A percentile compares a stretch with the other conserved stretches of the same genome.
These are phyloP conservation scores for Gonocerus acuteangulatus DNA, from an alignment of 2,888 invertebrate genomes.

Conservation along the genomic window DNA sequence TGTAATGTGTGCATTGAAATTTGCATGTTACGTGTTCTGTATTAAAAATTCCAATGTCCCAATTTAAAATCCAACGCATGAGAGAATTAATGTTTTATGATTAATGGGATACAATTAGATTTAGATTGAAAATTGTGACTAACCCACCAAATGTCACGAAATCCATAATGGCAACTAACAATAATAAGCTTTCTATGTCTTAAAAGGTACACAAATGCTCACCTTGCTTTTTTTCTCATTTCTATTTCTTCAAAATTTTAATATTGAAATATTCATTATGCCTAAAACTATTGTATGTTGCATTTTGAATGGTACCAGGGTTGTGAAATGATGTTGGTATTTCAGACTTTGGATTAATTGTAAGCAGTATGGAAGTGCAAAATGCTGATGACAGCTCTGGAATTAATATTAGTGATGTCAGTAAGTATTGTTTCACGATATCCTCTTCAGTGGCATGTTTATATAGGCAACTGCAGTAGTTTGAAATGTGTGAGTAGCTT, in stretches of 20 bases:
- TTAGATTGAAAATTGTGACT: no score
- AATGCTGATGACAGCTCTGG: slow-evolving; percentile 42
- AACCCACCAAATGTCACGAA: no score
- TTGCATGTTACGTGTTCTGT: slow-evolving; percentile 3
- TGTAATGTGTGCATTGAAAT: slow-evolving; percentile 9
- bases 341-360: slow-evolving; percentile 34
- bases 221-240: no score
- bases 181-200: no score
- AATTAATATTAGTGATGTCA: slow-evolving; percentile 70
- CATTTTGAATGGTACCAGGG: slow-evolving; percentile 2
- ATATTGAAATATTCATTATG: background rate
- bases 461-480: background rate
- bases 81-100: no score
- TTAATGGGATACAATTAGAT: no score
- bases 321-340: slow-evolving; percentile 22
- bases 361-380: slow-evolving; percentile 45
- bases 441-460: background rate
- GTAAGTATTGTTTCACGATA: slow-evolving; percentile 51
- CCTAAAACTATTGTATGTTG: background rate
- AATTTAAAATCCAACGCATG: no score
- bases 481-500: background rate
- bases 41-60: no score
- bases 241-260: no score
- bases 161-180: no score
- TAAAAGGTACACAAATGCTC: no score